These are phyloP conservation scores for Drosophila buzzatii DNA, from an alignment of 2,888 invertebrate genomes.

Conservation along the genomic window DNA sequence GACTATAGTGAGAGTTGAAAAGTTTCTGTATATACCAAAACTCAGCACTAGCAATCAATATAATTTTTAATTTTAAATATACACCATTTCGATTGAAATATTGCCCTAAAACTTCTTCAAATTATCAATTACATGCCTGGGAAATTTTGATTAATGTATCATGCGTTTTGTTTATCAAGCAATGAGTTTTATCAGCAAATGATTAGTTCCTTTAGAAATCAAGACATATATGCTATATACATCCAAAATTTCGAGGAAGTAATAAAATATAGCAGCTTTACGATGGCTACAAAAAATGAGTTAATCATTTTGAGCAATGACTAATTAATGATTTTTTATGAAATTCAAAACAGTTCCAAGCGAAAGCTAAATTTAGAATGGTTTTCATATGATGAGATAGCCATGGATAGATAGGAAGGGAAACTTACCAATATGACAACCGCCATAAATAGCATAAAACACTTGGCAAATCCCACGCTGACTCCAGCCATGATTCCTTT, in stretches of 20 bases:
- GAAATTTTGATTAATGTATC: conserved; percentile 4
- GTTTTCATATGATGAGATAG: background rate
- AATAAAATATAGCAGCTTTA: conserved; percentile 2
- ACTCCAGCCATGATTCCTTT: conserved; percentile 72
- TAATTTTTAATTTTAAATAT: background rate
- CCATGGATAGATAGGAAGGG: background rate
- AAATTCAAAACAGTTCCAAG: background rate
- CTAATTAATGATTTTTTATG: conserved; percentile 4
- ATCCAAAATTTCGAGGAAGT: conserved; percentile 1
- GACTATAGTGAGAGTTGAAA: too few species aligned
- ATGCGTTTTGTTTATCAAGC: conserved; percentile 1
- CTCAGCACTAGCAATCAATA: background rate
- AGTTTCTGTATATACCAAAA: background rate
- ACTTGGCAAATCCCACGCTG: conserved; percentile 82
- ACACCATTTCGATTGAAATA: background rate
- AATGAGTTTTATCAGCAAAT: background rate
- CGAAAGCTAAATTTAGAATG: background rate
- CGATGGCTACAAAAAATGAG: background rate
- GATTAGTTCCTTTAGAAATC: background rate
- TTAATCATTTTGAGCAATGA: conserved; percentile 4
- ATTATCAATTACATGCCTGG: conserved; percentile 7
- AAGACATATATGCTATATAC: background rate
- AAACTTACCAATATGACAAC: conserved; percentile 81
- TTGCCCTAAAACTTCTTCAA: background rate
- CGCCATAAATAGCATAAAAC: conserved; percentile 83